Percentiles rank a stretch among this genome's conserved stretches.
These are phyloP conservation scores for Montipora capitata DNA, from an alignment of 92 coral and sea anemone species.

Conservation along the genomic window DNA sequence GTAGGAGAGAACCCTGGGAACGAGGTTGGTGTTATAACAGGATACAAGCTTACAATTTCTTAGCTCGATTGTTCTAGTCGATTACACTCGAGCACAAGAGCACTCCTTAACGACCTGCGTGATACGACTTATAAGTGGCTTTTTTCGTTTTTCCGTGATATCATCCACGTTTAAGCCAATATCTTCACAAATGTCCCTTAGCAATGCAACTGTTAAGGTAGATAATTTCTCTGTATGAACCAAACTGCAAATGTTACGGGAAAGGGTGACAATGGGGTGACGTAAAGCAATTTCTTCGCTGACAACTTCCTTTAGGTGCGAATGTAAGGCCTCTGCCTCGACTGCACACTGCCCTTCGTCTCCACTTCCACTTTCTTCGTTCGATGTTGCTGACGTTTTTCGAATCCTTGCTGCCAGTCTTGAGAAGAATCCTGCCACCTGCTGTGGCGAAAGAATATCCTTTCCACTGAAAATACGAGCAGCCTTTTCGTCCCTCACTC, in stretches of 20 bases:
- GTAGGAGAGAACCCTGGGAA: too few species aligned
- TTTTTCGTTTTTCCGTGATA: constrained; percentile 32
- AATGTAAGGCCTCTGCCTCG: constrained; percentile 24
- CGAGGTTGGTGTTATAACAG: constrained; percentile 14
- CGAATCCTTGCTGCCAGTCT: constrained; percentile 20
- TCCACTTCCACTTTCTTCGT: constrained; percentile 2
- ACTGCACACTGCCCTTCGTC: constrained; percentile 9
- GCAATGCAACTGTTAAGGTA: constrained; percentile 12
- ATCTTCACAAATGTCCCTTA: not conserved
- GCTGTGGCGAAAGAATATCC: constrained; percentile 39
- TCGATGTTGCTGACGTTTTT: constrained; percentile 12
- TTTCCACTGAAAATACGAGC: constrained; percentile 35
- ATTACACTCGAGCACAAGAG: constrained; percentile 18
- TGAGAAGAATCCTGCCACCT: constrained; percentile 25
- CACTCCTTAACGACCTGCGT: constrained; percentile 27
- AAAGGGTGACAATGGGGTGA: constrained; percentile 40
- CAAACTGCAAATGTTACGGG: constrained; percentile 7
- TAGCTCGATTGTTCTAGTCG: constrained; percentile 13
- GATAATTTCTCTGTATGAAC: constrained; percentile 9
- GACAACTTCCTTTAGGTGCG: constrained; percentile 26
- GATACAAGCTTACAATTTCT: constrained; percentile 14
- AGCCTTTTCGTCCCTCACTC: constrained; percentile 22
- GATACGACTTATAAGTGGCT: constrained; percentile 45
- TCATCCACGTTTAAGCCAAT: constrained; percentile 39
- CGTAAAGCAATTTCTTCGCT: constrained; percentile 18